Conservation (phyloP, 2,797 vertebrate genomes). For the Strix occidentalis region DNA sequence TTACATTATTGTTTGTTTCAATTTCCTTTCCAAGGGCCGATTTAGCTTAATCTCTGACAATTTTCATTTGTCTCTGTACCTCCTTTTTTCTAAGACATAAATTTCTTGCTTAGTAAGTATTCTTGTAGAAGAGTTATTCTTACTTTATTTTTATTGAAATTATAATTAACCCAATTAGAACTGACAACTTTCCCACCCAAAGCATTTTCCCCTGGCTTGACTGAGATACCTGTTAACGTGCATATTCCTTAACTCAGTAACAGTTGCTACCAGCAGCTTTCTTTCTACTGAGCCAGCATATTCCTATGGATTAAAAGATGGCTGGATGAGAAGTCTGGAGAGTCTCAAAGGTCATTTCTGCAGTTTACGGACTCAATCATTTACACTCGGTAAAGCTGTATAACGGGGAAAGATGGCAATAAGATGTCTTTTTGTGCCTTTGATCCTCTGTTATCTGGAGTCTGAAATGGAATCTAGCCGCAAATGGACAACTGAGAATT, state of each 20-base stretch:
- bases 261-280: background rate
- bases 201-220: background rate
- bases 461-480: background rate
- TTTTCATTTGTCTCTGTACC: background rate
- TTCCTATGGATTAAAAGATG: background rate
- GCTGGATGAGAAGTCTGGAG: background rate
- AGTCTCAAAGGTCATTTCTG: background rate
- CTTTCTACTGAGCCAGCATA: background rate
- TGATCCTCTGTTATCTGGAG: background rate
- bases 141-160: background rate
- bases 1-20: background rate
- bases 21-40: background rate
- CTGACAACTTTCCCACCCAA: background rate
- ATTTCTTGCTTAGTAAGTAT: background rate
- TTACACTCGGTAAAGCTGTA: background rate
- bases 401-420: background rate
- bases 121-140: background rate
- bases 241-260: background rate
- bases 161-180: background rate
- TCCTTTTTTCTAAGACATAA: background rate
- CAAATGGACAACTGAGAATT: background rate
- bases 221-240: background rate
- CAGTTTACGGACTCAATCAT: background rate
- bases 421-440: background rate
- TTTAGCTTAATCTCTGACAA: background rate